Conservation (phyloP, 2,113 vertebrate genomes). For the Antidorcas marsupialis region DNA sequence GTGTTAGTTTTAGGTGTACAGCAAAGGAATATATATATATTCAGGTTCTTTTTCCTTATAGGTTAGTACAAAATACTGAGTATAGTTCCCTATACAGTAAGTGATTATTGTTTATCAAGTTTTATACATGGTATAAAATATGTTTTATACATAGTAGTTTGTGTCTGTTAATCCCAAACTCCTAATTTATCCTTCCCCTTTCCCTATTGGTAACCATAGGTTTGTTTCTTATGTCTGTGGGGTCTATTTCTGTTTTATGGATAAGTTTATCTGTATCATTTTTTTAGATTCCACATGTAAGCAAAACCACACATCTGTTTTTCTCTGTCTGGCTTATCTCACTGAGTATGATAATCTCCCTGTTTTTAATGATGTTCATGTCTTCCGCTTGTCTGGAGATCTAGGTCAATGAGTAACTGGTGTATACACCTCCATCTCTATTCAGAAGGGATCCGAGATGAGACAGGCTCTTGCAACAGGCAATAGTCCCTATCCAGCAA, state of each 20-base stretch:
- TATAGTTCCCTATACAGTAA: not conserved
- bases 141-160: not conserved
- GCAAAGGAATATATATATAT: not conserved
- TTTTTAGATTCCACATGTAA: not conserved
- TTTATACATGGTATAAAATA: not conserved
- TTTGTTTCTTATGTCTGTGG: not conserved
- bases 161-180: not conserved
- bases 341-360: not conserved
- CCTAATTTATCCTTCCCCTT: not conserved
- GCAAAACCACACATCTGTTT: not conserved
- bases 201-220: not conserved
- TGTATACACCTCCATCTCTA: not conserved
- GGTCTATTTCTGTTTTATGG: not conserved
- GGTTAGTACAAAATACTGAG: not conserved
- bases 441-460: not conserved
- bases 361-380: not conserved
- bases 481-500: fast-evolving
- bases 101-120: not conserved
- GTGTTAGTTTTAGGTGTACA: not conserved
- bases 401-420: fast-evolving
- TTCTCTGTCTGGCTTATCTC: not conserved
- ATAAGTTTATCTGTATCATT: not conserved
- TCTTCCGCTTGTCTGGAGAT: not conserved
- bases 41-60: not conserved
- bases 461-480: not conserved